Percentiles rank a stretch among this genome's conserved stretches.
phyloP scores from a whole-genome alignment of 2,888 invertebrate species.

The Drosophila rellima region DNA sequence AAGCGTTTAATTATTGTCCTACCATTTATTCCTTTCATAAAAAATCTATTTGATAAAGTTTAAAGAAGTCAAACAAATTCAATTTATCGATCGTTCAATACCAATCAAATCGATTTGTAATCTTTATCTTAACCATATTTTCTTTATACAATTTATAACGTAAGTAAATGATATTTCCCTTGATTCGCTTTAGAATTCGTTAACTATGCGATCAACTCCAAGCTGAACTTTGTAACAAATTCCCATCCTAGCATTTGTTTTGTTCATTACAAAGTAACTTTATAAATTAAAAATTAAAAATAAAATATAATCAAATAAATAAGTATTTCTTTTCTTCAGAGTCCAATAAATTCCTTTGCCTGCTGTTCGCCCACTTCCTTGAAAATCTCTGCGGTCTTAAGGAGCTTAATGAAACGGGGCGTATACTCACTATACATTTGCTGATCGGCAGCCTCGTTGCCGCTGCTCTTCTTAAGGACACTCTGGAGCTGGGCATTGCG shows the following conservation, averaged over 20 bases:
- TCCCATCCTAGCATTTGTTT: not conserved
- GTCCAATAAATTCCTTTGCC: conserved; percentile 44
- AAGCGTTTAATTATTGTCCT: not conserved
- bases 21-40: not conserved
- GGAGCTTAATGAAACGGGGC: conserved; percentile 71
- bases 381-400: conserved; percentile 76
- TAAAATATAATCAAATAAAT: conserved; percentile 5
- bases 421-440: conserved; percentile 54
- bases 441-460: conserved; percentile 6
- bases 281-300: not conserved
- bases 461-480: conserved; percentile 26
- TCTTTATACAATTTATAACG: too few relatives aligned
- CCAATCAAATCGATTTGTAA: too few relatives aligned
- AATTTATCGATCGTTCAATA: too few relatives aligned
- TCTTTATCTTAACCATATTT: too few relatives aligned
- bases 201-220: too few relatives aligned
- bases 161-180: too few relatives aligned
- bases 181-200: too few relatives aligned
- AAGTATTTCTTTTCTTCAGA: conserved; percentile 12
- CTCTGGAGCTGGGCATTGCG: conserved; percentile 47
- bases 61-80: too few relatives aligned
- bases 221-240: not conserved
- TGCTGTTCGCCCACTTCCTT: conserved; percentile 59
- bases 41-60: not conserved
- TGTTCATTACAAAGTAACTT: not conserved